Conservation (phyloP, 1,140 invertebrate genomes). For the Batillaria attramentaria region DNA sequence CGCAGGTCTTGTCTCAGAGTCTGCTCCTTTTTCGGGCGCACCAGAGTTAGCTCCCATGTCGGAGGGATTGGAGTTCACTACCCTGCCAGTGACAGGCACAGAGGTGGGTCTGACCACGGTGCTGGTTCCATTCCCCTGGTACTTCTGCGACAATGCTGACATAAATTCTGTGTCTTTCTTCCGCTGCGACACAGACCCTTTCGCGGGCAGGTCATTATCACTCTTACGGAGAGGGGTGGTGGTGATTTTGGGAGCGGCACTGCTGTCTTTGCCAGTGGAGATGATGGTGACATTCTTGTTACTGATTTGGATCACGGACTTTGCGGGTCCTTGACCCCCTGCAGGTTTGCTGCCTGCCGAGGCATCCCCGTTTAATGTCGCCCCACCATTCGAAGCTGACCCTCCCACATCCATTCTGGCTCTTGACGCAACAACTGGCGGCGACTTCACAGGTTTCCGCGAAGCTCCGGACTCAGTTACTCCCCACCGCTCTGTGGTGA, state of each 20-base stretch:
- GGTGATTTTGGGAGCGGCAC: neutral
- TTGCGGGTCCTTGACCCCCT: conserved; percentile 26
- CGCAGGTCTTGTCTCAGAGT: neutral
- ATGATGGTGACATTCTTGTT: conserved; percentile 36
- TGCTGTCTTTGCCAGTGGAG: conserved; percentile 23
- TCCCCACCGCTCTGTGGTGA: too few relatives aligned
- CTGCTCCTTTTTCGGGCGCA: neutral
- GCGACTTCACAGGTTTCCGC: too few relatives aligned
- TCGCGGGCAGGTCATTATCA: neutral
- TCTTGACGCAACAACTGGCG: too few relatives aligned
- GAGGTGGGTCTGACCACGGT: neutral
- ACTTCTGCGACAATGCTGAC: neutral
- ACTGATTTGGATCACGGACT: conserved; percentile 41
- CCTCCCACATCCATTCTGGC: too few relatives aligned
- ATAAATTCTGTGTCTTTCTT: conserved; percentile 10
- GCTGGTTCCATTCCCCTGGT: neutral
- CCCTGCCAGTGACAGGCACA: neutral
- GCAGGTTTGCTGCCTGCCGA: too few relatives aligned
- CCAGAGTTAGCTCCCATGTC: conserved; percentile 1
- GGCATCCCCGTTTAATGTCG: too few relatives aligned
- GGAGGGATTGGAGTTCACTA: too few relatives aligned
- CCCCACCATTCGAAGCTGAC: too few relatives aligned
- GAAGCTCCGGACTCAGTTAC: too few relatives aligned
- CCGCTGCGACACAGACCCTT: neutral
- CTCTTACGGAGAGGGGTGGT: conserved; percentile 3